Evolutionary conservation across 2,888 invertebrate genomes (phyloP), one percentile per base, ranked within the genome.

Genomic region (Eupithecia exiguata): DNA sequence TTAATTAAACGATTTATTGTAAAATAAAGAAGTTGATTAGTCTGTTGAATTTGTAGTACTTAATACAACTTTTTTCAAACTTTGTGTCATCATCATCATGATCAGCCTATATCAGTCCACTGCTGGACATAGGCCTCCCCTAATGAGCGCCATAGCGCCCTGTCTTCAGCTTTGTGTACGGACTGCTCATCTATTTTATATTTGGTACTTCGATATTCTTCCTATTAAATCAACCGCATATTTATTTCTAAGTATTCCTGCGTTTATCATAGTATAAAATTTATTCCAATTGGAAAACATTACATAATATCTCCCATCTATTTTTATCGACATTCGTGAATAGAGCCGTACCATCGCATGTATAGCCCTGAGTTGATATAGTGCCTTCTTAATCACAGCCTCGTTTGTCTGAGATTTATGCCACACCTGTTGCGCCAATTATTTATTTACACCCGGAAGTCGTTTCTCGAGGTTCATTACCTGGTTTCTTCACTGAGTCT

Each of bases 391-490:
- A 93, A 93, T 93, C 92, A 91, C 88, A 84, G 86, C 83, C 87
- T 90, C 88, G 89, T 91, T 89, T 86, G 88, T 89, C 82, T 81
- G 84, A 91, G 91, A 92, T 92, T 92, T 92, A 92, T 93, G 87
- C 82, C 86, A 87, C 91, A 93, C 92, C 91, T 92, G 92, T 93
- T 92, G 91, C 87, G 90, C 90, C 90, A 92, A 92, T 75, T 75
- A 75, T 91, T 92, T 90, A 91, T 91, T 92, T 90, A 91, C 91
- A 89, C 90, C 91, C 88, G 87, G 89, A 90, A 91, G 89, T 89
- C 84, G 88, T 92, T 89, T 83, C 84, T 90, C 85, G 72, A 70
- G 63, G 68, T 70, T 75, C 70, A 72, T 72, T 75, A 72, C 53
- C 21, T n/a, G 30, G 38, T 25, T 38, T 74, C 53, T 75, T 66